Percentiles rank a stretch among this genome's conserved stretches.
Conservation (phyloP, 2,888 invertebrate genomes). For the Furcula furcula region DNA sequence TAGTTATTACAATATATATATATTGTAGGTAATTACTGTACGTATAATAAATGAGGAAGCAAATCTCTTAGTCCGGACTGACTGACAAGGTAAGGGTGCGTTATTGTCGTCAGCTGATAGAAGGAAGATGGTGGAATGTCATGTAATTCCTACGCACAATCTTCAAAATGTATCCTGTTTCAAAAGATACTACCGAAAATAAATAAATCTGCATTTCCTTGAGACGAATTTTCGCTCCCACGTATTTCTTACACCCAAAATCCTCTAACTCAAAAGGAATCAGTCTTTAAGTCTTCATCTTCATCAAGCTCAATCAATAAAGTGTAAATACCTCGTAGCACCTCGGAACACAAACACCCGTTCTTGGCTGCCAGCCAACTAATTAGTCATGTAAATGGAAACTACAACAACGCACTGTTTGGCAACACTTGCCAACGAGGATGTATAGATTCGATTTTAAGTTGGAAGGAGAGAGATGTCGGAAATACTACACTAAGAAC, state of each 20-base stretch:
- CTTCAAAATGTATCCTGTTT: too few relatives aligned
- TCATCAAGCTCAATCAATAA: conserved; percentile 24
- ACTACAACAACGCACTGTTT: conserved; percentile 46
- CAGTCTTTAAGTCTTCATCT: conserved; percentile 10
- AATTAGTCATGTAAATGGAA: conserved; percentile 67
- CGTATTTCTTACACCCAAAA: background rate
- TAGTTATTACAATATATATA: background rate
- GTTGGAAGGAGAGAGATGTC: too few relatives aligned
- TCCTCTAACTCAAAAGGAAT: conserved; percentile 5
- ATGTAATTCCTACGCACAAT: too few relatives aligned
- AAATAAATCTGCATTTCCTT: too few relatives aligned
- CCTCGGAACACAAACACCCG: conserved; percentile 17
- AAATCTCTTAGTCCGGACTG: too few relatives aligned
- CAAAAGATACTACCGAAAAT: too few relatives aligned
- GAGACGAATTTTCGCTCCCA: background rate
- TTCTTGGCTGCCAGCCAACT: conserved; percentile 46
- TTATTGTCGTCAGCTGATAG: too few relatives aligned
- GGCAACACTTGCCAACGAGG: conserved; percentile 20
- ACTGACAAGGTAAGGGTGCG: too few relatives aligned
- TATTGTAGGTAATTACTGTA: too few relatives aligned
- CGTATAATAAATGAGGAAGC: too few relatives aligned
- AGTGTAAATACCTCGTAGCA: conserved; percentile 15
- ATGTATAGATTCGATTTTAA: conserved; percentile 1
- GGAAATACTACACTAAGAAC: too few relatives aligned
- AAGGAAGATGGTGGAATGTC: too few relatives aligned